Base-by-base conservation (phyloP, 2,113 vertebrate species). In the Carassius auratus region DNA sequence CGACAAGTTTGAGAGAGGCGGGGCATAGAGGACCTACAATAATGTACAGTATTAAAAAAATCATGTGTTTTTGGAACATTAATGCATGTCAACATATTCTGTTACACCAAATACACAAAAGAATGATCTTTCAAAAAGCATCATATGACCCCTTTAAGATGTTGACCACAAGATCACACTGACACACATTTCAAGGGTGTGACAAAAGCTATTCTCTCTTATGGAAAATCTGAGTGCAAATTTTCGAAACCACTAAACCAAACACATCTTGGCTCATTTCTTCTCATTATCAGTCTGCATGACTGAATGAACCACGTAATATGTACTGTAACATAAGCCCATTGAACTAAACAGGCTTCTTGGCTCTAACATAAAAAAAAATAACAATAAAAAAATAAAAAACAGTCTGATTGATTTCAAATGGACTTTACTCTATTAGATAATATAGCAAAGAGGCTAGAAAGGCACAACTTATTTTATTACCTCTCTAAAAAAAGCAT, bases 401-500 rank as follows among this genome's bases (percentile, higher is more conserved):
- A 81, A 81, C n/a, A 81, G n/a, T 30, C 59, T 64, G 38, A 69
- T 69, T 36, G 42, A 45, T 82, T 69, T 82, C 10, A 55, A 36
- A 82, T 55, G 45, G 17, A 52, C 45, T 36, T 62, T 5, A 15
- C 3, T 15, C 7, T 42, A 50, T 69, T 82, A 55, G 64, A 52
- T 52, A 50, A 8, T 23, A 64, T 80, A 15, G 78, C 9, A 61
- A 66, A 50, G 42, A 33, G 42, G 61, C 1, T 69, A 68, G 64
- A 68, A 69, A 69, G 45, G 42, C 62, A 36, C 64, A 69, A n/a
- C 50, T 66, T 33, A 81, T 82, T 82, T 33, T 15, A 82, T 82
- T 82, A 69, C 10, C 14, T 36, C 15, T 69, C 62, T 69, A 55
- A 69, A 19, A 81, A 82, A 69, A 69, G 64, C 45, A 64, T 52